phyloP scores from a whole-genome alignment of 2,113 vertebrate species.

The Poeciliopsis prolifica region DNA sequence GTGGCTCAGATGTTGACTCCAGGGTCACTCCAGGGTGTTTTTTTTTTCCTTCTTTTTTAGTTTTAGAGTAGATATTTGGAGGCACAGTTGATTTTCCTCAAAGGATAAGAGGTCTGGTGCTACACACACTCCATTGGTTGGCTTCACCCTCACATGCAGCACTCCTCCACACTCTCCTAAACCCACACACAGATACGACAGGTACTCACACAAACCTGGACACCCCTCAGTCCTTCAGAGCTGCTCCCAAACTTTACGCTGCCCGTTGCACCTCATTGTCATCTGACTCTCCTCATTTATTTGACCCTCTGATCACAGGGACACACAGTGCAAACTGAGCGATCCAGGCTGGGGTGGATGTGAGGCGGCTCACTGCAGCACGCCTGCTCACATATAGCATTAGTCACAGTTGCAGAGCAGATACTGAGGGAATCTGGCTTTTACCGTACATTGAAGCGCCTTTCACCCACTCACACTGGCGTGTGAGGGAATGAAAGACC shows the following conservation, averaged over 20 bases:
- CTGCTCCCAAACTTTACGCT: conserved; percentile 58
- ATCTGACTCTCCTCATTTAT: conserved; percentile 23
- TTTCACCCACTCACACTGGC: conserved; percentile 63
- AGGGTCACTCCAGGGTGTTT: conserved; percentile 36
- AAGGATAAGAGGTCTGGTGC: conserved; percentile 36
- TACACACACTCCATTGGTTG: conserved; percentile 25
- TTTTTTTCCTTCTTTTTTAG: background rate
- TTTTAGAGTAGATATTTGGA: conserved; percentile 38
- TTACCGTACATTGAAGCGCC: conserved; percentile 51
- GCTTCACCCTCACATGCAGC: conserved; percentile 53
- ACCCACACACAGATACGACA: conserved; percentile 52
- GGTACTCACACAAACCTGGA: conserved; percentile 57
- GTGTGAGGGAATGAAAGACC: conserved; percentile 28
- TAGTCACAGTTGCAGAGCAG: conserved; percentile 76
- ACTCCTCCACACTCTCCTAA: conserved; percentile 66
- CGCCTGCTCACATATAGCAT: conserved; percentile 73
- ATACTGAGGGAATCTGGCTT: conserved; percentile 62
- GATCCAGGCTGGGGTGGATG: conserved; percentile 35
- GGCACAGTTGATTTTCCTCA: conserved; percentile 21
- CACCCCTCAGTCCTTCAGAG: conserved; percentile 49
- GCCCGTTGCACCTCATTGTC: conserved; percentile 34
- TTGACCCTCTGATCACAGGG: conserved; percentile 1
- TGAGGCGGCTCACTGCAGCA: conserved; percentile 71
- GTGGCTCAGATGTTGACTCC: conserved; percentile 41
- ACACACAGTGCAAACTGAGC: conserved; percentile 21